Base-by-base conservation (phyloP, 2,797 vertebrate species). In the Gephyroberyx darwinii region DNA sequence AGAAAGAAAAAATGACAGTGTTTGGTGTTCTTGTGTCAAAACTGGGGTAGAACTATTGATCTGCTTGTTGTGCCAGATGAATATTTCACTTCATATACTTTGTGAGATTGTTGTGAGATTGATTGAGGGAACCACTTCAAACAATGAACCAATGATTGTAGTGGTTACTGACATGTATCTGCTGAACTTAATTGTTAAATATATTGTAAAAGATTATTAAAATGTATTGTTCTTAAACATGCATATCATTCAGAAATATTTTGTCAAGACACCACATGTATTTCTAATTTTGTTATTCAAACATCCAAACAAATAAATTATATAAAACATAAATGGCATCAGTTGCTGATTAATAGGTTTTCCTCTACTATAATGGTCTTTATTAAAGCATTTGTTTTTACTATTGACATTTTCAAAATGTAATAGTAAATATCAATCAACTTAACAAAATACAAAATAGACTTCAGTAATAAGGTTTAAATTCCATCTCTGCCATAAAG, bases 191-290 rank as follows among this genome's bases (percentile, higher is more conserved):
- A n/a, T 47, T 45, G 31, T 59, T 30, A 26, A 41, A 69, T 62
- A 62, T 31, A 62, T 31, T 74, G 19, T 57, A 53, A 65, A 10
- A 48, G 8, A 5, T 12, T 39, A 64, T 63, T 73, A 41, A 58
- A 73, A 62, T 68, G 12, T 72, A 19, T 70, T 43, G 39, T 66
- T 61, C 57, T 57, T 20, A 17, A 52, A 60, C 8, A 54, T 26
- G 22, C 14, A 19, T 48, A 63, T 37, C 30, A 52, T 41, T 17
- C 6, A 43, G n/a, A 2, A 8, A n/a, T 20, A 50, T 56, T 7
- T 55, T 2, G 55, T 52, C 2, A 16, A 56, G 43, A 50, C n/a
- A 17, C 31, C 20, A 47, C 41, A 57, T 19, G 5, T 14, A 16
- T 45, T 45, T 14, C 43, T 16, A 45, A 45, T 45, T 45, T 45